Evolutionary conservation across 2,888 invertebrate genomes (phyloP), one percentile per base, ranked within the genome.

Genomic region (Trisateles emortualis): DNA sequence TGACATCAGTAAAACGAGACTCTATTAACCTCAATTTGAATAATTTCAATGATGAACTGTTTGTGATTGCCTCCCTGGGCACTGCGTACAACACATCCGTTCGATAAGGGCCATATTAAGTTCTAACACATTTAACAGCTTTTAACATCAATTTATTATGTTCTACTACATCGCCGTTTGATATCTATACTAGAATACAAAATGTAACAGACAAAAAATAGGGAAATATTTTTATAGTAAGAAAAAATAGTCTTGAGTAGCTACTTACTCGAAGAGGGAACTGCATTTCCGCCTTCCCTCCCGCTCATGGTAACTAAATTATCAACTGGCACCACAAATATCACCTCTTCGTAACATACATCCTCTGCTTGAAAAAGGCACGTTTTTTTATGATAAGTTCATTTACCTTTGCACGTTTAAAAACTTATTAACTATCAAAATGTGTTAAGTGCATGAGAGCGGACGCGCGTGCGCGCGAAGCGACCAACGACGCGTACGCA

Each of bases 231-330:
- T 59, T 53, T 49, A 42, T 49, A 56, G 44, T 52, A 63, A 53
- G 45, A 66, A 70, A 66, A 72, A 68, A 64, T 68, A 73, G 74
- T 74, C 77, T 76, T 72, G 58, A 68, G 68, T 75, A 57, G 62
- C 72, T 87, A 91, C 92, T 92, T 83, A 92, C 92, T 90, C 74
- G 86, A 88, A 90, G 90, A 88, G 86, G 91, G 90, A 90, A 90
- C 90, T 92, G 90, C 90, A 92, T 88, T 90, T 91, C 92, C 92
- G 90, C 86, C 89, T 88, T 88, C 88, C 86, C 88, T 89, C 84
- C 87, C 91, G 87, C 87, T 92, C 92, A 92, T 92, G 84, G 86
- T 92, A 89, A 84, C 77, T 83, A 79, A 84, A 84, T 81, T 78
- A 75, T 81, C 76, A 84, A 86, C 81, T 77, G 77, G 84, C 83